Evolutionary conservation across 2,888 invertebrate genomes (phyloP), one percentile per base, ranked within the genome.

Genomic region (Cetonia aurata): DNA sequence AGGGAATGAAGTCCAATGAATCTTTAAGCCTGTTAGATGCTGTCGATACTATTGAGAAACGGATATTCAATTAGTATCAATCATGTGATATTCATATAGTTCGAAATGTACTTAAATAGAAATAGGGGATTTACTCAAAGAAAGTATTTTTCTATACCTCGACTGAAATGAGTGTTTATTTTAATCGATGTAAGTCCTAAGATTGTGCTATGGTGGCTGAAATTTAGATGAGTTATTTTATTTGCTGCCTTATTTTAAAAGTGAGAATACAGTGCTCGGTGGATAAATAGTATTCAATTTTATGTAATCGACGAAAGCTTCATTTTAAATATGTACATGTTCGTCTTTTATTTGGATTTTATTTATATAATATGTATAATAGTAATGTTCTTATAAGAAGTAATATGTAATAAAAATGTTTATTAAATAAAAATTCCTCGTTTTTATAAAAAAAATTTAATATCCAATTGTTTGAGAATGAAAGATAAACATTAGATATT

Each of bases 1-100:
- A 88, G 78, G 92, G 92, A n/a, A 89, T 92, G 82, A 89, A 88
- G 77, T 88, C 89, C 1, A 88, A 89, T 72, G 88, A 89, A 12
- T 85, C 85, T 71, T 86, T 86, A n/a, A 86, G 87, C 73, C 85
- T 92, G 1, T 87, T 90, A 83, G 89, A 90, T 73, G 89, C 90
- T n/a, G 88, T 92, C 25, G 89, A 90, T 75, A 84, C 83, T 66
- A 82, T 91, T 19, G 88, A 88, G 70, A 78, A 81, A 71, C 74
- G 72, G 41, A 57, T 72, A 37, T 66, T 53, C 25, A 46, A 66
- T 66, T 56, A 53, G 55, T 31, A 44, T 55, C 6, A 46, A 50
- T 56, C 44, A 53, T 67, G 56, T 55, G 46, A 56, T 67, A 56
- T 53, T 42, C 4, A 56, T 10, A 50, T 15, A 59, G 59, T 44